Conservation (phyloP, 2,797 vertebrate species). For the Morus bassanus region DNA sequence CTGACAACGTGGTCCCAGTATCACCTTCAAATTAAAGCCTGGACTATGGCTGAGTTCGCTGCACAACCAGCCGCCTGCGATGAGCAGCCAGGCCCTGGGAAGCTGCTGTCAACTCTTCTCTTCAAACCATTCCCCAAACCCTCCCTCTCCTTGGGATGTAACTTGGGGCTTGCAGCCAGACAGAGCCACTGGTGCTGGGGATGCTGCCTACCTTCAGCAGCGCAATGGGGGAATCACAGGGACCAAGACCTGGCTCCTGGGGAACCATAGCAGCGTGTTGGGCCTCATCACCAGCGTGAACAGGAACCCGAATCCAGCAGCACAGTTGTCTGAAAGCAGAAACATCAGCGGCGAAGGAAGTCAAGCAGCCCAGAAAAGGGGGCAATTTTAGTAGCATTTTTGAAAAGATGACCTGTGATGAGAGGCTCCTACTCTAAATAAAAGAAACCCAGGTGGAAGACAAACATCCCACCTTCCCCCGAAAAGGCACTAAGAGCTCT, state of each 20-base stretch:
- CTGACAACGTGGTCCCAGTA: rapidly evolving
- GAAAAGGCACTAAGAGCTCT: neutral
- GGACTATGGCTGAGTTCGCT: neutral
- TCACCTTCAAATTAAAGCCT: neutral
- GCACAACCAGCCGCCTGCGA: neutral
- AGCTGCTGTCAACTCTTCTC: neutral
- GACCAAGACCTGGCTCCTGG: neutral
- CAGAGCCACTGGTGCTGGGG: neutral
- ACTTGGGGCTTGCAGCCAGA: neutral
- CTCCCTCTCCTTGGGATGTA: neutral
- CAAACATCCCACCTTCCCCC: neutral
- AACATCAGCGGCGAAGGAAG: neutral
- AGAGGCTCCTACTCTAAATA: neutral
- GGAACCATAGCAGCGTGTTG: neutral
- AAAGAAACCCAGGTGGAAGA: neutral
- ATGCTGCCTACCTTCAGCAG: neutral
- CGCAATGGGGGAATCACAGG: rapidly evolving
- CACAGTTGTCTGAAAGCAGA: neutral
- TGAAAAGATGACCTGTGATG: neutral
- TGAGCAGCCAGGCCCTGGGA: neutral
- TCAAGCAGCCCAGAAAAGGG: neutral
- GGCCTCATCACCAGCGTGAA: neutral
- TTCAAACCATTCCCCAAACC: neutral
- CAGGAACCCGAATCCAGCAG: neutral
- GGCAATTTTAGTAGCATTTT: neutral